Percentiles rank a stretch among this genome's conserved stretches.
phyloP scores from a whole-genome alignment of 1,140 invertebrate species.

The Aphidius ervi region DNA sequence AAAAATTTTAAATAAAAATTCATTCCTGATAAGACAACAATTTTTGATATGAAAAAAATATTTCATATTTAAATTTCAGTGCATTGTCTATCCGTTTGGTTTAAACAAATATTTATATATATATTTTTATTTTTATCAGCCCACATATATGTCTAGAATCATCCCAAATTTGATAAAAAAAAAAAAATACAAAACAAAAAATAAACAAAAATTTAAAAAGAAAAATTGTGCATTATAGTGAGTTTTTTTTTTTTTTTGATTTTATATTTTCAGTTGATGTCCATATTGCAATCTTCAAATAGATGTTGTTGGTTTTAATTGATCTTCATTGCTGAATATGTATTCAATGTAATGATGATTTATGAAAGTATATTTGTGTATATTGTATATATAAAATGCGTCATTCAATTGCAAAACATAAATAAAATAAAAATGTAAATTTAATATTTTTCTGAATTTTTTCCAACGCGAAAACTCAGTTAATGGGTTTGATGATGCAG shows the following conservation, averaged over 20 bases:
- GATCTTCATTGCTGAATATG: conserved; percentile 23
- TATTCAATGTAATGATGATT: background rate
- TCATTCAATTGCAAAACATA: background rate
- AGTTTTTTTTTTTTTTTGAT: conserved; percentile 3
- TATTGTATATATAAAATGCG: background rate
- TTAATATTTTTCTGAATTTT: no score
- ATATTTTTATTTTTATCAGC: no score
- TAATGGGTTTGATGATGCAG: no score
- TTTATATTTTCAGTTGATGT: conserved; percentile 11
- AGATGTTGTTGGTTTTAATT: conserved; percentile 27
- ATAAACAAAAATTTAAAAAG: background rate
- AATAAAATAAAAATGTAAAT: no score
- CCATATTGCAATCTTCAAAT: conserved; percentile 23
- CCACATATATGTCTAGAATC: no score
- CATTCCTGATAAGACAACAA: conserved; percentile 7
- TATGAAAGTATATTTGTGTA: conserved; percentile 4
- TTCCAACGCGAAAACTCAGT: no score
- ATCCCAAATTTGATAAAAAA: conserved; percentile 3
- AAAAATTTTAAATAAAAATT: background rate
- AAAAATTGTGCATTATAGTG: background rate
- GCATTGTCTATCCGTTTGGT: conserved; percentile 51
- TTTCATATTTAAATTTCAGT: conserved; percentile 25
- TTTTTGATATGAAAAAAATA: conserved; percentile 9
- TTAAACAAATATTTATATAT: conserved; percentile 25
- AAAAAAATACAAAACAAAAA: conserved; percentile 10